phyloP scores from a whole-genome alignment of 2,113 vertebrate species.

The Edolisoma coerulescens region DNA sequence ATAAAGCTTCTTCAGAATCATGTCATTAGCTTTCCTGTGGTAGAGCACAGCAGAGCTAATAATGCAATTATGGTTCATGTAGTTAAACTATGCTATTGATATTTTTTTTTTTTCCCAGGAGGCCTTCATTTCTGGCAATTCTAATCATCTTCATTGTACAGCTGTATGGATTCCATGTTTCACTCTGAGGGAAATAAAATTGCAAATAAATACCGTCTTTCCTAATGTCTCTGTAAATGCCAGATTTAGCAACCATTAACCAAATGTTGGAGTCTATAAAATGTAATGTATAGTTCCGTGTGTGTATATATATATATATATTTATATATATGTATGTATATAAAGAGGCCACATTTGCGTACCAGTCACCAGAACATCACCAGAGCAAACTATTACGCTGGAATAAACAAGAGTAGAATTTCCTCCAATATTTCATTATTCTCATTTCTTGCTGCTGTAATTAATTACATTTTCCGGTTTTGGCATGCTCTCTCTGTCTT shows the following conservation, averaged over 20 bases:
- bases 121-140: constrained; percentile 39
- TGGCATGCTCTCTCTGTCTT: background rate
- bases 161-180: constrained; percentile 25
- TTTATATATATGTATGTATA: background rate
- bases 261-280: constrained; percentile 44
- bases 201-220: constrained; percentile 37
- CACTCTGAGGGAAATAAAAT: constrained; percentile 34
- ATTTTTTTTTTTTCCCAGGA: constrained; percentile 64
- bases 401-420: background rate
- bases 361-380: background rate
- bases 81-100: constrained; percentile 65
- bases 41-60: constrained; percentile 46
- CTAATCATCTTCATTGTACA: constrained; percentile 47
- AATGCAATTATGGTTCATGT: constrained; percentile 56
- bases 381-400: background rate
- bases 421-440: background rate
- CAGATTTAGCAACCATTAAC: constrained; percentile 49
- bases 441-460: background rate
- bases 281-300: background rate
- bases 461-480: background rate
- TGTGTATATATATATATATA: background rate
- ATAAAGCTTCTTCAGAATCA: constrained; percentile 53
- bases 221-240: constrained; percentile 32
- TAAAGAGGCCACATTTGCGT: background rate
- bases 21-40: constrained; percentile 54